These are phyloP conservation scores for Oplegnathus fasciatus DNA, from an alignment of 2,113 vertebrate genomes.

Conservation along the genomic window DNA sequence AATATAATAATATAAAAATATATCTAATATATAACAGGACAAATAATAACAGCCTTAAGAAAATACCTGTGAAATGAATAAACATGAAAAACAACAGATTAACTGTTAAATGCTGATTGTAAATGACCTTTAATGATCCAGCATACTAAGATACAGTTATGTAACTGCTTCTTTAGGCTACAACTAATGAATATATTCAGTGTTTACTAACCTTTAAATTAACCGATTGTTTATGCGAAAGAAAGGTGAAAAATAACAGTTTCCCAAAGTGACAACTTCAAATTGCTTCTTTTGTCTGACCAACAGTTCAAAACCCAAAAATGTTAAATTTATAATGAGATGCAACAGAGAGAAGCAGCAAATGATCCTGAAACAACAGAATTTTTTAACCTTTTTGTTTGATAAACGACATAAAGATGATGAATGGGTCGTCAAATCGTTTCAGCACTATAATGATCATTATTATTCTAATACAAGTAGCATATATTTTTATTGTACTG, in stretches of 20 bases:
- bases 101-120: background rate
- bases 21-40: too few relatives aligned
- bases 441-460: background rate
- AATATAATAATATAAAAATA: too few relatives aligned
- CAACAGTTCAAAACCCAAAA: background rate
- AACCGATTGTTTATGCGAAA: background rate
- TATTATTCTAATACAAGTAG: too few relatives aligned
- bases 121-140: background rate
- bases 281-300: too few relatives aligned
- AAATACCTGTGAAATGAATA: too few relatives aligned
- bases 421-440: background rate
- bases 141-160: background rate
- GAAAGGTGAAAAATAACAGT: background rate
- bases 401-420: background rate
- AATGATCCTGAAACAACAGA: background rate
- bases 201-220: background rate
- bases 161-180: background rate
- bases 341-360: background rate
- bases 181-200: background rate
- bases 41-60: background rate
- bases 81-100: background rate
- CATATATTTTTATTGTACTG: too few relatives aligned
- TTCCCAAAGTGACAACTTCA: too few relatives aligned
- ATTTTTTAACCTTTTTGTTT: background rate
- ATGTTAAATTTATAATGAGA: background rate